Base-by-base conservation (phyloP, 2,888 invertebrate genomes). In the Argyresthia goedartella region DNA sequence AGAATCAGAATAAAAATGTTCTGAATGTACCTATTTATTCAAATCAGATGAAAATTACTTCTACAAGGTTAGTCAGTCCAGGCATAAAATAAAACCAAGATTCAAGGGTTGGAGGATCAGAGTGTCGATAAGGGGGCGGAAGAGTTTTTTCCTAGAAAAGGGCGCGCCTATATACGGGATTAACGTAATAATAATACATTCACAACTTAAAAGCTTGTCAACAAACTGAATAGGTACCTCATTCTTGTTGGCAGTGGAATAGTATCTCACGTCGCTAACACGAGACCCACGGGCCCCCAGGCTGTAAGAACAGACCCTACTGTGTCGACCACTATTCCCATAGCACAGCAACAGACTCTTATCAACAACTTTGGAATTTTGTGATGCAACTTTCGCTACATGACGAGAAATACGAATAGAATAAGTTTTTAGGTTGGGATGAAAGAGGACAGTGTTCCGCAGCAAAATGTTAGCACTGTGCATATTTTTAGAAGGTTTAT, bases 311-410 rank as follows among this genome's bases (percentile, higher is more conserved):
- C 74, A 73, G 55, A 73, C 58, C 33, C 77, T 61, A 46, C 62
- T 57, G 34, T 47, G 59, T 61, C 36, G 56, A 57, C 49, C 41
- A 50, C 55, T 60, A 50, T 62, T 25, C 54, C 63, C 57, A 48
- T 61, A 60, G 55, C 59, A 62, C 56, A 67, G 64, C 55, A 50
- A 53, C 42, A 34, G 43, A 13, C 47, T 39, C 15, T 50, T 50
- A 25, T n/a, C 39, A 14, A 6, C 8, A 10, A 46, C 13, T 16
- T 36, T 44, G 16, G 9, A 13, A 13, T 15, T 49, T 52, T 49
- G 49, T 49, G 52, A 85, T 81, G 84, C 81, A 84, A 84, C 67
- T 76, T 76, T 80, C n/a, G 71, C 62, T 58, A 76, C 62, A 76
- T 73, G 79, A 54, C 76, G 76, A 58, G 73, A 62, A 48, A 81